Evolutionary conservation across 2,888 invertebrate species (phyloP).

Genomic region (Strigamia crassipes): DNA sequence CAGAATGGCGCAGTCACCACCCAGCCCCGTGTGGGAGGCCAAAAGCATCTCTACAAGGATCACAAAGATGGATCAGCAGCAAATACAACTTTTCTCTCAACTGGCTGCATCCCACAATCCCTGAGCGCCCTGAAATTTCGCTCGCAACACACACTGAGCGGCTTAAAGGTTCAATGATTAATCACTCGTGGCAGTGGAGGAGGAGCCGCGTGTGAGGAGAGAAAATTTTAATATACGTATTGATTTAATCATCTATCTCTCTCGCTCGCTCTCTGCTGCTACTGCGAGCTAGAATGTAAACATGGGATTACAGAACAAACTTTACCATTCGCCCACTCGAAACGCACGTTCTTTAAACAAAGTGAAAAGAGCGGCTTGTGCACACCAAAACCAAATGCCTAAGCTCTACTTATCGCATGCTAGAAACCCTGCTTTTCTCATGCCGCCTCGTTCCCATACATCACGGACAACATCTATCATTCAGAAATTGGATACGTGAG

Average conservation of each 20-base stretch:
- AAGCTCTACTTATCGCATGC: constrained; percentile 38
- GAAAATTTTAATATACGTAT: constrained; percentile 48
- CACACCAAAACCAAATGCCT: constrained; percentile 39
- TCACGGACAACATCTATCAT: constrained; percentile 46
- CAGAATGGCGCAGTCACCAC: constrained; percentile 24
- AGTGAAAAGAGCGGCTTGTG: constrained; percentile 37
- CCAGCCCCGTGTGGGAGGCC: constrained; percentile 38
- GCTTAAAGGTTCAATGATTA: constrained; percentile 48
- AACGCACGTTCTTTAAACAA: constrained; percentile 42
- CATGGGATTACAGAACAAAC: constrained; percentile 46
- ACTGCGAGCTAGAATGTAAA: constrained; percentile 47
- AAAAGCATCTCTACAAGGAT: constrained; percentile 10
- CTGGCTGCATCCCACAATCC: constrained; percentile 40
- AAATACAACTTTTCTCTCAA: constrained; percentile 42
- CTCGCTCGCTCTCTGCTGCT: constrained; percentile 2
- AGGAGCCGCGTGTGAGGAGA: background rate
- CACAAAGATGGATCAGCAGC: constrained; percentile 31
- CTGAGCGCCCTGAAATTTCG: constrained; percentile 41
- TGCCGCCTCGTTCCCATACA: constrained; percentile 43
- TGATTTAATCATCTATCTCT: constrained; percentile 48
- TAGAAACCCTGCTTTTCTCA: constrained; percentile 40
- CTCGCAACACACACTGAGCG: constrained; percentile 45
- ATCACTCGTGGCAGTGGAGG: constrained; percentile 43
- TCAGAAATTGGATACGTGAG: constrained; percentile 48
- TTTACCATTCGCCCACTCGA: constrained; percentile 38